Conservation (phyloP, 2,888 invertebrate genomes). For the Zhuqinia jingwanae region DNA sequence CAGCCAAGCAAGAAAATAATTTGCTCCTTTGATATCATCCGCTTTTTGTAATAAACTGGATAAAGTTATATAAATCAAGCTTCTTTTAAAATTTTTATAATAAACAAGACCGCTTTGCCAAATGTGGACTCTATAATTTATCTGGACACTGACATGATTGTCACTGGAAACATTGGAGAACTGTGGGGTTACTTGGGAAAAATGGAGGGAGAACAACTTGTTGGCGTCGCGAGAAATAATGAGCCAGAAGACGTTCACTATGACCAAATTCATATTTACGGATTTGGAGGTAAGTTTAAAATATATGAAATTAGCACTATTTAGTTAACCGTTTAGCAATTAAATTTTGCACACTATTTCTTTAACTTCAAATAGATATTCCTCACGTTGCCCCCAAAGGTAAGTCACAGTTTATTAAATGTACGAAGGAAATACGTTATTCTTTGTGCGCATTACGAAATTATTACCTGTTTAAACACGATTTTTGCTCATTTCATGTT, state of each 20-base stretch:
- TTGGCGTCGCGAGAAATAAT: conserved; percentile 22
- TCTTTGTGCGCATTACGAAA: no score
- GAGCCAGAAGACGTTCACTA: conserved; percentile 9
- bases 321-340: no score
- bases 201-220: neutral
- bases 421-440: no score
- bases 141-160: neutral
- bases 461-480: no score
- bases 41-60: neutral
- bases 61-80: neutral
- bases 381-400: no score
- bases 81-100: neutral
- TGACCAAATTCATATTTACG: neutral
- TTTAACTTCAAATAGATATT: neutral
- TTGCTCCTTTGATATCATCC: no score
- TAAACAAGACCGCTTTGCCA: neutral
- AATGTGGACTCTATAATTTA: conserved; percentile 9
- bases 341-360: no score
- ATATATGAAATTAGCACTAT: no score
- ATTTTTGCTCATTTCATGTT: no score
- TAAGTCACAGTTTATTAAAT: no score
- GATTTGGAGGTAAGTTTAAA: conserved; percentile 40
- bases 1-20: no score
- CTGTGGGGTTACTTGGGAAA: neutral
- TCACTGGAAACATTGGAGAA: neutral